Conservation (phyloP, 1,140 invertebrate species). For the Mamestra configurata region DNA sequence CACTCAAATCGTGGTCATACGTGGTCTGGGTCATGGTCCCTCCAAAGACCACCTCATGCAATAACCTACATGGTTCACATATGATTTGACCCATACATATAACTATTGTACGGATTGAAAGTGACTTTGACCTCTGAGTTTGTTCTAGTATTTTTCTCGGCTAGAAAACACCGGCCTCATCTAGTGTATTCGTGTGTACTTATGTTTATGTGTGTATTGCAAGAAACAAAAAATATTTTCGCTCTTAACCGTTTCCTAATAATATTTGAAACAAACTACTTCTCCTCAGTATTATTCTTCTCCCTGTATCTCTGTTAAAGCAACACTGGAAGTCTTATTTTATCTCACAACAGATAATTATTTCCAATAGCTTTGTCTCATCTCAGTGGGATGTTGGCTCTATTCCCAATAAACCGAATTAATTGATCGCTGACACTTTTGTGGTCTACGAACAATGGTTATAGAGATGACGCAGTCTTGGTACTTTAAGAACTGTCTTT, state of each 20-base stretch:
- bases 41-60: too few species aligned
- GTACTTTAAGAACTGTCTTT: conserved; percentile 31
- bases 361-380: conserved; percentile 52
- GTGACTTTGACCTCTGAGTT: too few species aligned
- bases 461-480: conserved; percentile 16
- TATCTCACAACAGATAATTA: conserved; percentile 39
- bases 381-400: conserved; percentile 44
- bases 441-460: conserved; percentile 54
- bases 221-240: too few species aligned
- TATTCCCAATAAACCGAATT: conserved; percentile 59
- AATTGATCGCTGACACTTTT: conserved; percentile 60
- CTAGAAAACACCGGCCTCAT: too few species aligned
- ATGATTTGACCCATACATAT: too few species aligned
- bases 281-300: neutral
- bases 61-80: too few species aligned
- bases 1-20: too few species aligned
- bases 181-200: too few species aligned
- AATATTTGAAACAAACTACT: neutral
- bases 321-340: conserved; percentile 24
- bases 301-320: neutral
- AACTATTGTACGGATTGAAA: too few species aligned
- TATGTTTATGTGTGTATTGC: too few species aligned
- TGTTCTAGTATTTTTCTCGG: too few species aligned
- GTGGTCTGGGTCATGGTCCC: too few species aligned
- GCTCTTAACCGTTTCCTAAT: neutral